A percentile compares a stretch with the other conserved stretches of the same genome.
Conservation (phyloP, 1,140 invertebrate species). For the Pachyrhynchus sulphureomaculatus region DNA sequence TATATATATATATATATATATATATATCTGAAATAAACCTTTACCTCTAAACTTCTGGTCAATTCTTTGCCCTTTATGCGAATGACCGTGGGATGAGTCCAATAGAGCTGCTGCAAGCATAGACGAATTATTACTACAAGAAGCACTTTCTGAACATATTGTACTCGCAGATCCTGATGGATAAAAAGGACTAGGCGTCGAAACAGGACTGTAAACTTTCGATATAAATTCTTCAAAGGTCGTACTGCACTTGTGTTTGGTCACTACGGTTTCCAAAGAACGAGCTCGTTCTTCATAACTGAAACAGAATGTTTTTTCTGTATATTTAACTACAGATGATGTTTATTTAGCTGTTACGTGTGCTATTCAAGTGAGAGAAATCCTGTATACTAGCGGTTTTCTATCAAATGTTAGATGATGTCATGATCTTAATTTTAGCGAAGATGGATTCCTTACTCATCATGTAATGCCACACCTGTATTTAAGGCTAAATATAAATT, state of each 20-base stretch:
- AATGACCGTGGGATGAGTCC: slow-evolving; percentile 52
- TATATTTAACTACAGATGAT: slow-evolving; percentile 3
- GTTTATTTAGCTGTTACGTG: neutral
- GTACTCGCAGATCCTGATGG: slow-evolving; percentile 40
- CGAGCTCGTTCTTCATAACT: slow-evolving; percentile 91
- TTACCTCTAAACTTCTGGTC: slow-evolving; percentile 47
- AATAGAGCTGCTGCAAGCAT: slow-evolving; percentile 56
- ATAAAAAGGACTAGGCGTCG: slow-evolving; percentile 56
- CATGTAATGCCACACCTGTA: too few species aligned
- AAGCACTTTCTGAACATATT: slow-evolving; percentile 30
- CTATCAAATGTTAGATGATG: too few species aligned
- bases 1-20: too few species aligned
- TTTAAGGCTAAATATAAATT: too few species aligned
- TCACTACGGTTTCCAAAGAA: slow-evolving; percentile 84
- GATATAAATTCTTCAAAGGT: slow-evolving; percentile 92
- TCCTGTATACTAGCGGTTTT: too few species aligned
- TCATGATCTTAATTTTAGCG: too few species aligned
- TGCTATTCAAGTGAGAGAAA: too few species aligned
- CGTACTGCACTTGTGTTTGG: slow-evolving; percentile 82
- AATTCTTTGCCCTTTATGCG: slow-evolving; percentile 41
- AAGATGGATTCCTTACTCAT: too few species aligned
- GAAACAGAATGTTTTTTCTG: slow-evolving; percentile 30
- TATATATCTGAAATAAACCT: slow-evolving; percentile 6
- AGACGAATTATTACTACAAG: slow-evolving; percentile 44
- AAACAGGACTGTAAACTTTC: slow-evolving; percentile 79